Evolutionary conservation across 1,140 invertebrate genomes (phyloP).

Genomic region (Globodera rostochiensis): DNA sequence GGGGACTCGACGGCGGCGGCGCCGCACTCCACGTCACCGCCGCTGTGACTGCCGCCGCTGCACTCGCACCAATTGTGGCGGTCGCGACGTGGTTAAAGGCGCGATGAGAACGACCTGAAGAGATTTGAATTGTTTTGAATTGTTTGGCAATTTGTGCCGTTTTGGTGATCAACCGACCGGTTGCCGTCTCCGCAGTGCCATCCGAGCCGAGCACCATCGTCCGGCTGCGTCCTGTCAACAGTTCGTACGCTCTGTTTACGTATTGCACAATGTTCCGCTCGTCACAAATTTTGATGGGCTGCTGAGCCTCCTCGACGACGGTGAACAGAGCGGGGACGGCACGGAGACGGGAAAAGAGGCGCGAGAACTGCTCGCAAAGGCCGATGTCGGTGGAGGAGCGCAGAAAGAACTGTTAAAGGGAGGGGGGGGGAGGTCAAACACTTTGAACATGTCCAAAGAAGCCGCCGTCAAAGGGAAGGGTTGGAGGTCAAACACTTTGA

Average conservation of each 20-base stretch:
- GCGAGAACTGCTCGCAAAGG: conserved; percentile 60
- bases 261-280: conserved; percentile 54
- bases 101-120: neutral
- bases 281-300: conserved; percentile 65
- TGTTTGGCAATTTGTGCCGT: too few species aligned
- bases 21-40: conserved; percentile 19
- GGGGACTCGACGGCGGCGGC: neutral
- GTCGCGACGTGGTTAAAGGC: conserved; percentile 12
- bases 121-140: too few species aligned
- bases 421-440: conserved; percentile 9
- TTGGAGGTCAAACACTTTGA: too few species aligned
- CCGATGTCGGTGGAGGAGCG: conserved; percentile 50
- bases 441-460: too few species aligned
- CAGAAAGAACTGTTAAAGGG: conserved; percentile 45
- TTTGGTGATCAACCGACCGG: too few species aligned
- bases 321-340: conserved; percentile 63
- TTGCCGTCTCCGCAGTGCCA: conserved; percentile 22
- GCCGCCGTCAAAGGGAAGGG: neutral
- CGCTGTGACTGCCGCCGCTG: conserved; percentile 12
- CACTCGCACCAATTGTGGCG: conserved; percentile 20
- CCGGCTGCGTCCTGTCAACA: conserved; percentile 53
- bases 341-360: conserved; percentile 53
- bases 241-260: conserved; percentile 50
- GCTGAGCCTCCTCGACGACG: conserved; percentile 63
- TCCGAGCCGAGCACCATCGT: conserved; percentile 57